Base-by-base conservation (phyloP, 2,888 invertebrate genomes). In the Pristionchus maxplancki region DNA sequence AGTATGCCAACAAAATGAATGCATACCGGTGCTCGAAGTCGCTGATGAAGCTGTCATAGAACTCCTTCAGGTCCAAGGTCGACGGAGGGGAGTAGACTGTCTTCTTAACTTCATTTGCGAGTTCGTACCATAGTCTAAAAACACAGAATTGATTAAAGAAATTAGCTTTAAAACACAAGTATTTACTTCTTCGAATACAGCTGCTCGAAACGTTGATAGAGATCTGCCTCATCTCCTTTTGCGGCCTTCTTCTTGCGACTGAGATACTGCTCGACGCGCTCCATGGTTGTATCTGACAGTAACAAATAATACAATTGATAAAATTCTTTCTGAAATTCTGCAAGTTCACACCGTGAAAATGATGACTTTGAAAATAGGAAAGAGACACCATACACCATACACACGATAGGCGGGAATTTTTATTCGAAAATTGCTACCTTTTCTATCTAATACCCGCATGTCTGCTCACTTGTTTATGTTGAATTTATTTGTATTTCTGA, bases 21-120 rank as follows among this genome's bases (percentile, higher is more conserved):
- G n/a, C 20, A 86, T n/a, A 87, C 87, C 82, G 97, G 95, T 97
- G 98, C 95, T 99, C 98, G 95, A 99, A 98, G 71, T 97, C 97
- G 85, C 97, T 96, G 89, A 99, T 96, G 94, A 99, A 98, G 95
- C 97, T 97, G 94, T 96, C 96, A 95, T 99, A 99, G 34, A 99
- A 96, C 93, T 95, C 93, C 81, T 90, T 88, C 53, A 94, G 81
- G 81, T 93, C 90, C 37, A 93, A 86, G 17, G 83, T 82, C 86
- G 87, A 93, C 93, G 20, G 88, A 82, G 11, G 89, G 90, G 82
- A 93, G 64, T 90, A 82, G 64, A 94, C 90, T 13, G 91, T 82
- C 44, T 89, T 53, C 28, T 91, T 89, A 20, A 93, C 89, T 50
- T 91, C 89, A 34, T 86, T 71, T 5, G 94, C 93, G 71, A 94